These are phyloP conservation scores for Heliconius erato DNA, from an alignment of 2,888 invertebrate genomes.

Conservation along the genomic window DNA sequence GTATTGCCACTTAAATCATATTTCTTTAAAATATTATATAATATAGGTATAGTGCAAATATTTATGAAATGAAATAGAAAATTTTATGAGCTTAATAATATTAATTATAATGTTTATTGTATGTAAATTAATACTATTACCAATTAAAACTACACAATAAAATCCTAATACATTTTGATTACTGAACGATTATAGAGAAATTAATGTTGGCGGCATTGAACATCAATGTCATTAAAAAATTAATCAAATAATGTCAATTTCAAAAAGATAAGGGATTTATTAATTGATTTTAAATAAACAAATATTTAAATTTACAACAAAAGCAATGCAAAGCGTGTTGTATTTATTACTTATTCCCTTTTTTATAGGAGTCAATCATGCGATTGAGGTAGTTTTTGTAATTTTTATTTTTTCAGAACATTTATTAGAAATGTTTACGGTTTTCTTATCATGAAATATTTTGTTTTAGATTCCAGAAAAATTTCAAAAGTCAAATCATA, in stretches of 20 bases:
- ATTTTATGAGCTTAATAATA: neutral
- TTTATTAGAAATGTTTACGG: neutral
- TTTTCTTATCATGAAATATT: neutral
- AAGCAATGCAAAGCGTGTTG: neutral
- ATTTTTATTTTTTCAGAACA: neutral
- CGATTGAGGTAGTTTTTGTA: constrained; percentile 38
- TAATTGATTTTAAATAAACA: neutral
- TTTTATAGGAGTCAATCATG: neutral
- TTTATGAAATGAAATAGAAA: neutral
- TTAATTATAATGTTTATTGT: neutral
- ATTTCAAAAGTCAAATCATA: constrained; percentile 90
- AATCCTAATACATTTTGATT: neutral
- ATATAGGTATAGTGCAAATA: too few relatives aligned
- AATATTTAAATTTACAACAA: neutral
- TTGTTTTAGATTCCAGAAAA: constrained; percentile 78
- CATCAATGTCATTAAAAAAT: neutral
- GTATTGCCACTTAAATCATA: neutral
- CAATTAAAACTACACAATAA: neutral
- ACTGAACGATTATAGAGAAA: neutral
- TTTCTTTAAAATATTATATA: too few relatives aligned
- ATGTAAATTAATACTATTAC: neutral
- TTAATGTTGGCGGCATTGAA: neutral
- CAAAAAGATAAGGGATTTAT: neutral
- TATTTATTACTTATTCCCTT: neutral
- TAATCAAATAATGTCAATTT: neutral